Evolutionary conservation across 2,888 invertebrate species (phyloP).

Genomic region (Drosophila mayaguana): DNA sequence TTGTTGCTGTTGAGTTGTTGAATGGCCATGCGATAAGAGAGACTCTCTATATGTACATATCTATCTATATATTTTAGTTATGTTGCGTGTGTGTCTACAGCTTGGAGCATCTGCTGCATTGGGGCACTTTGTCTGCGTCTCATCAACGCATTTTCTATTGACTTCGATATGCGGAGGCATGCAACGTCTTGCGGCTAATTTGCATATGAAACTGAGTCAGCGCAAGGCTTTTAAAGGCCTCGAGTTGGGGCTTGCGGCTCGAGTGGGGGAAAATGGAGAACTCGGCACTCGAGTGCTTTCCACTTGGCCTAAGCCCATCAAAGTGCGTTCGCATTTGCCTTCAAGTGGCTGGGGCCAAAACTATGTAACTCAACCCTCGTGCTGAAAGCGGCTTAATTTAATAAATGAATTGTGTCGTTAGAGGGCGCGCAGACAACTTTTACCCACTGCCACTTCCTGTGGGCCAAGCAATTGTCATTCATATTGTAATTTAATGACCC

Average conservation of each 20-base stretch:
- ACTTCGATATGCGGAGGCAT: conserved; percentile 37
- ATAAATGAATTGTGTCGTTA: conserved; percentile 72
- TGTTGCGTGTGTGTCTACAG: conserved; percentile 13
- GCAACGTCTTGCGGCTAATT: conserved; percentile 66
- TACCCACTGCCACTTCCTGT: conserved; percentile 62
- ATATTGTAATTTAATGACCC: conserved; percentile 66
- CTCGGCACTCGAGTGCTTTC: conserved; percentile 52
- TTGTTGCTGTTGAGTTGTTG: conserved; percentile 47
- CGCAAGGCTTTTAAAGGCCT: conserved; percentile 29
- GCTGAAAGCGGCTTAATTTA: conserved; percentile 50
- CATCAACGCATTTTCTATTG: conserved; percentile 33
- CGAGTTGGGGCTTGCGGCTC: too few relatives aligned
- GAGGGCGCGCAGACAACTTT: conserved; percentile 53
- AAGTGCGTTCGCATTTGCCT: conserved; percentile 69
- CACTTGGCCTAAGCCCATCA: conserved; percentile 54
- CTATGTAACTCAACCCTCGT: not conserved
- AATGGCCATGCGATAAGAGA: conserved; percentile 48
- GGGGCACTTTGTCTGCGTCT: conserved; percentile 20
- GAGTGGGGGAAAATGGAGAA: not conserved
- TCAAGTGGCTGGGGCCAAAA: conserved; percentile 22
- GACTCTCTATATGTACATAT: conserved; percentile 10
- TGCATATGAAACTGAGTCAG: conserved; percentile 71
- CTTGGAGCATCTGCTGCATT: conserved; percentile 44
- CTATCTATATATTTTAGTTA: not conserved
- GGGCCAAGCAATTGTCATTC: conserved; percentile 60